A percentile compares a stretch with the other conserved stretches of the same genome.
Evolutionary conservation across 1,140 invertebrate species (phyloP).

Genomic region (Platyscapa corneri): DNA sequence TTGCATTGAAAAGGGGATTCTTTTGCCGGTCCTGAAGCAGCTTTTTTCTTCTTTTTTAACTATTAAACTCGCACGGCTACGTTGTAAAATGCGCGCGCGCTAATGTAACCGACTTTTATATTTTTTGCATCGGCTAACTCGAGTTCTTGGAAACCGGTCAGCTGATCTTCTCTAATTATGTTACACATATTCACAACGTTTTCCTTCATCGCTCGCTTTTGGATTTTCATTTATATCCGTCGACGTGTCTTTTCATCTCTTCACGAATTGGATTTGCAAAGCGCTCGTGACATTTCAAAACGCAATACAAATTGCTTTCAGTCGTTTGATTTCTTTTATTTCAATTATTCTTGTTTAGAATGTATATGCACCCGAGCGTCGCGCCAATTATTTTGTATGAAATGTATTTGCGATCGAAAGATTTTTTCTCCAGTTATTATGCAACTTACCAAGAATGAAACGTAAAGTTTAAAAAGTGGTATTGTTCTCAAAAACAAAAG

Average conservation of each 20-base stretch:
- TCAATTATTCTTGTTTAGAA: background rate
- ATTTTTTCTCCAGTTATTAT: background rate
- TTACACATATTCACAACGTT: background rate
- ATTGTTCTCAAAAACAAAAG: constrained; percentile 26
- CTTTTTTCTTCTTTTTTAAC: background rate
- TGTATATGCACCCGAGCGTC: background rate
- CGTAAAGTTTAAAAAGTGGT: background rate
- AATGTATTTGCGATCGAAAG: background rate
- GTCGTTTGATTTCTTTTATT: background rate
- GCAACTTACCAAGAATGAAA: constrained; percentile 7
- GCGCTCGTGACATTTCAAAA: background rate
- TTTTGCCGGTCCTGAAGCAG: background rate
- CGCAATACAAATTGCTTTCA: background rate
- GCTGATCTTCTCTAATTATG: background rate
- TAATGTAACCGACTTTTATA: constrained; percentile 2
- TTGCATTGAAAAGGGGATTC: constrained; percentile 2
- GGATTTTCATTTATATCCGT: background rate
- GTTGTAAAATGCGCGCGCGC: background rate
- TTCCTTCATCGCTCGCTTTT: background rate
- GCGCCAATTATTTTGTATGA: background rate
- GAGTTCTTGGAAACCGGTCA: background rate
- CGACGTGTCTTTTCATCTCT: background rate
- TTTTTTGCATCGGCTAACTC: background rate
- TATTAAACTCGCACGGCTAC: background rate
- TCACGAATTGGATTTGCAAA: background rate